A percentile compares a stretch with the other conserved stretches of the same genome.
phyloP scores from a whole-genome alignment of 1,140 invertebrate genomes.

The Diorhabda elongata region DNA sequence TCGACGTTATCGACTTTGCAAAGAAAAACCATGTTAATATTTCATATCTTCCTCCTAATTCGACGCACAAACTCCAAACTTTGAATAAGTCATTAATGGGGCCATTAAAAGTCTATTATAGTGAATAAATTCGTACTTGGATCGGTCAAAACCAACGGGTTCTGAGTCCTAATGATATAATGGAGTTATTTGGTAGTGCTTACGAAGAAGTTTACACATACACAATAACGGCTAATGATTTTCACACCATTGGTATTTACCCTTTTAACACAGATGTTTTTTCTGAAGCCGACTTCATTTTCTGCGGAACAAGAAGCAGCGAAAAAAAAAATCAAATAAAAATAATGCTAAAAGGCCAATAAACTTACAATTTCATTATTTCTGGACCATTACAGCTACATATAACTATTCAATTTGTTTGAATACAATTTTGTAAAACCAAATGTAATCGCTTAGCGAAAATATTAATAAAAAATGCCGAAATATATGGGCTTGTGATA shows the following conservation, averaged over 20 bases:
- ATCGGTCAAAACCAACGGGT: slow-evolving; percentile 26
- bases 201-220: slow-evolving; percentile 33
- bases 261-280: too few relatives aligned
- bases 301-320: too few relatives aligned
- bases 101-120: slow-evolving; percentile 33
- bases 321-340: too few relatives aligned
- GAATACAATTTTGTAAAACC: too few relatives aligned
- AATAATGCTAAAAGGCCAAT: too few relatives aligned
- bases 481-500: too few relatives aligned
- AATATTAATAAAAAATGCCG: too few relatives aligned
- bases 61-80: slow-evolving; percentile 14
- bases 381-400: too few relatives aligned
- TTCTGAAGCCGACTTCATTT: too few relatives aligned
- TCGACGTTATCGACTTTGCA: slow-evolving; percentile 32
- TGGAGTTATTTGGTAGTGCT: slow-evolving; percentile 35
- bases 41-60: slow-evolving; percentile 14
- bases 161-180: slow-evolving; percentile 31
- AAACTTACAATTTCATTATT: too few relatives aligned
- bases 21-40: slow-evolving; percentile 29
- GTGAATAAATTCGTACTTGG: slow-evolving; percentile 26
- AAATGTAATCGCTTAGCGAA: too few relatives aligned
- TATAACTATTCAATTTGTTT: too few relatives aligned
- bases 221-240: slow-evolving; percentile 38
- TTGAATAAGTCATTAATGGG: slow-evolving; percentile 37
- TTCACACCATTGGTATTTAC: slow-evolving; percentile 27